Evolutionary conservation across 1,140 invertebrate genomes (phyloP).

Genomic region (Diorhabda sublineata): DNA sequence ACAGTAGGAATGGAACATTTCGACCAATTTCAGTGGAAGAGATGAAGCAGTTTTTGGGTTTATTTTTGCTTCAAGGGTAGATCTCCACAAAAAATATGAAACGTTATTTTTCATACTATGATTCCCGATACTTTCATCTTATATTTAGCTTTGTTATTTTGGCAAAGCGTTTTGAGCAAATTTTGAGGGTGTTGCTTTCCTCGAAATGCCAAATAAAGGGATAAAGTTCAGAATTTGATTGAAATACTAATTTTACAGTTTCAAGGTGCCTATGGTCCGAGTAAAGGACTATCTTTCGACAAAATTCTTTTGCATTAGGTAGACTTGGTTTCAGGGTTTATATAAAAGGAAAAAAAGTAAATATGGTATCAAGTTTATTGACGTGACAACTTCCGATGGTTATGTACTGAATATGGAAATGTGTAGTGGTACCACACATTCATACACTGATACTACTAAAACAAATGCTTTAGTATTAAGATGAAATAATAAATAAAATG

Average conservation of each 20-base stretch:
- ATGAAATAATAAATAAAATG: too few relatives aligned
- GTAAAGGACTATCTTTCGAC: constrained; percentile 2
- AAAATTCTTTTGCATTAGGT: background rate
- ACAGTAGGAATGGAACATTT: constrained; percentile 4
- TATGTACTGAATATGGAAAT: background rate
- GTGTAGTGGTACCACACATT: background rate
- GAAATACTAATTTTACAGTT: constrained; percentile 10
- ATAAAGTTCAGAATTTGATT: too few relatives aligned
- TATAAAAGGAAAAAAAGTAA: background rate
- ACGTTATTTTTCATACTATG: constrained; percentile 5
- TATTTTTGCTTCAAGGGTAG: background rate
- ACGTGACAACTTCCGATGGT: constrained; percentile 5
- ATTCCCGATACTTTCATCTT: background rate
- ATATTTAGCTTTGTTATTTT: background rate
- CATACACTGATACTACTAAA: constrained; percentile 1
- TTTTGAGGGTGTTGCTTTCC: too few relatives aligned
- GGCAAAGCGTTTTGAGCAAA: too few relatives aligned
- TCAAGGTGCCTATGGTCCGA: background rate
- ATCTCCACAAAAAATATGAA: background rate
- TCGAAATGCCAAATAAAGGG: too few relatives aligned
- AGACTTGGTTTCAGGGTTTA: background rate
- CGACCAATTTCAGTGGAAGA: background rate
- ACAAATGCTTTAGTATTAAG: constrained; percentile 10
- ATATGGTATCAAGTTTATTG: constrained; percentile 11
- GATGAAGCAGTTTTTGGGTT: constrained; percentile 10